A percentile compares a stretch with the other conserved stretches of the same genome.
phyloP scores from a whole-genome alignment of 2,888 invertebrate species.

The Pimpla rufipes region DNA sequence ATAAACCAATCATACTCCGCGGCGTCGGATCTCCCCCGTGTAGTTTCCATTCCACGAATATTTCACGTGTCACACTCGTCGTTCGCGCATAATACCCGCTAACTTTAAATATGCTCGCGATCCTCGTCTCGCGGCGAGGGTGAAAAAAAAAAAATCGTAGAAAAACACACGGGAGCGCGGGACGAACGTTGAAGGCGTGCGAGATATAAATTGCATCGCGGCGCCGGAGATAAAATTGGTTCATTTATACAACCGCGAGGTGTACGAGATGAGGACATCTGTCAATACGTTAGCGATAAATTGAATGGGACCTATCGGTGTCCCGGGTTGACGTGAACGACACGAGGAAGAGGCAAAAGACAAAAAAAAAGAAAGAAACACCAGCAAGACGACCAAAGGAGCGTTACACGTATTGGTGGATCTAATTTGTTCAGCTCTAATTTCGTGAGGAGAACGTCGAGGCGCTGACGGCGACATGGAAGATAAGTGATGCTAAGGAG shows the following conservation, averaged over 20 bases:
- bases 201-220: not conserved
- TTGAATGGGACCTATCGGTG: slow-evolving; percentile 57
- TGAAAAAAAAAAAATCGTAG: slow-evolving; percentile 18
- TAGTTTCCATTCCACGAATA: slow-evolving; percentile 47
- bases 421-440: slow-evolving; percentile 74
- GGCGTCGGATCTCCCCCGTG: slow-evolving; percentile 42
- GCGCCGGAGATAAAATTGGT: slow-evolving; percentile 46
- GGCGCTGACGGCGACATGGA: slow-evolving; percentile 73
- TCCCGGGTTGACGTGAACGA: slow-evolving; percentile 38
- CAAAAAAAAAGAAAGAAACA: slow-evolving; percentile 35
- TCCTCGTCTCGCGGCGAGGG: slow-evolving; percentile 19
- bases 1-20: slow-evolving; percentile 63
- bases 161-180: not conserved
- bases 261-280: slow-evolving; percentile 49
- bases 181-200: not conserved
- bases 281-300: slow-evolving; percentile 57
- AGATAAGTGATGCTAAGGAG: slow-evolving; percentile 73
- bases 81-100: slow-evolving; percentile 1
- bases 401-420: slow-evolving; percentile 70
- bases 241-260: slow-evolving; percentile 41
- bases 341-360: slow-evolving; percentile 5
- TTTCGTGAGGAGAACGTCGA: slow-evolving; percentile 71
- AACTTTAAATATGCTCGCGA: slow-evolving; percentile 8
- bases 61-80: slow-evolving; percentile 52
- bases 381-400: slow-evolving; percentile 30